Conservation (phyloP, 2,888 invertebrate genomes). For the Ennomos fuscantarius region DNA sequence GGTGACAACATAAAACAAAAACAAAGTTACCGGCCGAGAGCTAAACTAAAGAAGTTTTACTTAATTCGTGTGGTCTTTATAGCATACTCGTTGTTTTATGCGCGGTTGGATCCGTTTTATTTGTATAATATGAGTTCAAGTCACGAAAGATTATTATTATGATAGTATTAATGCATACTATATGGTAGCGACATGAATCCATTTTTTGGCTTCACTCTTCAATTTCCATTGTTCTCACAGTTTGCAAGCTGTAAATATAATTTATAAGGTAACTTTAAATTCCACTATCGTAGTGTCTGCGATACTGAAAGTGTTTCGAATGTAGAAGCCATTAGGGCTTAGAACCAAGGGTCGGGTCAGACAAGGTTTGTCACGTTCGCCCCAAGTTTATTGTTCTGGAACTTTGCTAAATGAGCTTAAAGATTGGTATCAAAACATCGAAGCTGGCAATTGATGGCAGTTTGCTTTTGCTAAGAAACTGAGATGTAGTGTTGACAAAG, state of each 20-base stretch:
- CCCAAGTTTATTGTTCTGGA: constrained; percentile 28
- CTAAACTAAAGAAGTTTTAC: no score
- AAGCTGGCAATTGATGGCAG: constrained; percentile 55
- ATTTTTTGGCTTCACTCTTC: no score
- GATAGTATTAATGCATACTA: no score
- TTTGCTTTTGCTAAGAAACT: constrained; percentile 44
- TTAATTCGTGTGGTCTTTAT: no score
- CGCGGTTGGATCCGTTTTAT: no score
- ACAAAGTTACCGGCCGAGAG: no score
- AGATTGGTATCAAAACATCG: constrained; percentile 57
- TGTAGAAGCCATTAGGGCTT: constrained; percentile 5
- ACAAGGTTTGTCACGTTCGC: constrained; percentile 29
- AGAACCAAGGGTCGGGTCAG: constrained; percentile 12
- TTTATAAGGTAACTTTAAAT: constrained; percentile 16
- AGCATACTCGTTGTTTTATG: no score
- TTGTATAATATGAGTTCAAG: no score
- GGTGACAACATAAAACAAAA: no score
- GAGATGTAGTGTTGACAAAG: constrained; percentile 24
- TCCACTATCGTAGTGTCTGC: constrained; percentile 16
- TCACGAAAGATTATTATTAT: no score
- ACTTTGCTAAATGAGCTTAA: constrained; percentile 49
- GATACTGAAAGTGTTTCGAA: constrained; percentile 20
- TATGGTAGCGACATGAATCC: no score
- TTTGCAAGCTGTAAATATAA: constrained; percentile 2
- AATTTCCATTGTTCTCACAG: background rate